These are phyloP conservation scores for Nasonia oneida DNA, from an alignment of 2,888 invertebrate genomes.

Conservation along the genomic window DNA sequence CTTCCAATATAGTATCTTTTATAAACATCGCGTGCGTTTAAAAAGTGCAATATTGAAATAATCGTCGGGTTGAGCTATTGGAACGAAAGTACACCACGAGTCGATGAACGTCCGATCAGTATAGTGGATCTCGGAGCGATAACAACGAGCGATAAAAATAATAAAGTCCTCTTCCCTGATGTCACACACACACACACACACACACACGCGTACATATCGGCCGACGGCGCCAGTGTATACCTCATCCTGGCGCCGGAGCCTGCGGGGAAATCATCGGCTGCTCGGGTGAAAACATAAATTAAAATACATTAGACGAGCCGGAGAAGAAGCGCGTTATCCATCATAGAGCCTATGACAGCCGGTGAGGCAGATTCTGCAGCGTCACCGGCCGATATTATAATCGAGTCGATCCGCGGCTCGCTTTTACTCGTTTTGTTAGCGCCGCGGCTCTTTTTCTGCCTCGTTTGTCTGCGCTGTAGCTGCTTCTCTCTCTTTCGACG, in stretches of 20 bases:
- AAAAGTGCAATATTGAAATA: background rate
- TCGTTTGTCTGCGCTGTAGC: background rate
- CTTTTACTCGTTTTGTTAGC: constrained; percentile 2
- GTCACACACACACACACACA: too few species aligned
- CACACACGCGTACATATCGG: background rate
- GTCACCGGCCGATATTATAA: constrained; percentile 64
- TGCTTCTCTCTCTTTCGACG: background rate
- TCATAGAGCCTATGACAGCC: constrained; percentile 67
- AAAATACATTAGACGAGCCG: constrained; percentile 66
- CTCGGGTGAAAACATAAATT: constrained; percentile 71
- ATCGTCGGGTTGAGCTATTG: background rate
- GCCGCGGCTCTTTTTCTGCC: constrained; percentile 12
- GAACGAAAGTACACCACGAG: too few species aligned
- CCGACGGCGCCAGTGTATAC: background rate
- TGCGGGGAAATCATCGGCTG: constrained; percentile 63
- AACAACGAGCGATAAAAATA: constrained; percentile 34
- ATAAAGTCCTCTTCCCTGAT: constrained; percentile 18
- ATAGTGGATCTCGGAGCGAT: background rate
- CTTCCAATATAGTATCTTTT: constrained; percentile 33
- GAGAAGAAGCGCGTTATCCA: constrained; percentile 64
- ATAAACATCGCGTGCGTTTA: background rate
- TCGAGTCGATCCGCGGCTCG: background rate
- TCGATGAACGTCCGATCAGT: constrained; percentile 6
- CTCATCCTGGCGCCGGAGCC: constrained; percentile 20
- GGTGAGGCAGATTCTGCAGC: constrained; percentile 66